Percentiles rank a stretch among this genome's conserved stretches.
phyloP scores from a whole-genome alignment of 2,113 vertebrate species.

The Athene noctua region DNA sequence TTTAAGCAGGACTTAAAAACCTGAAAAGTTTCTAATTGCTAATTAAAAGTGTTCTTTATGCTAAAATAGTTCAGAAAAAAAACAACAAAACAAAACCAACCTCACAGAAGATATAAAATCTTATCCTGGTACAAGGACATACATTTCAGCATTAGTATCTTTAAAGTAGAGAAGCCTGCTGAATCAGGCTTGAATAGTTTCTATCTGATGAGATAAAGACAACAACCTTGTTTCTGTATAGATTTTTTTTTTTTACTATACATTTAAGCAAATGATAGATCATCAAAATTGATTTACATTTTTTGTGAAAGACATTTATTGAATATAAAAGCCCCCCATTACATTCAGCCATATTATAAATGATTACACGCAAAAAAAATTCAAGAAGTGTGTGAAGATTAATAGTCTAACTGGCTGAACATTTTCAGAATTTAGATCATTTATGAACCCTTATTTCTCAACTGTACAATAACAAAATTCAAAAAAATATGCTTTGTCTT shows the following conservation, averaged over 20 bases:
- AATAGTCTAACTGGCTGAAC: constrained; percentile 56
- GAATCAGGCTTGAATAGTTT: background rate
- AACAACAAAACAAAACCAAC: background rate
- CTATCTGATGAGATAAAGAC: background rate
- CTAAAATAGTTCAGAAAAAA: background rate
- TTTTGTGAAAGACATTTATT: constrained; percentile 70
- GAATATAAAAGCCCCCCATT: constrained; percentile 52
- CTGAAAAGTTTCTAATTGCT: background rate
- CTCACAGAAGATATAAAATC: background rate
- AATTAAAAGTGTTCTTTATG: background rate
- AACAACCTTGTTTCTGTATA: background rate
- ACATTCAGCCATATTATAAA: constrained; percentile 61
- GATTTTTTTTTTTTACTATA: constrained; percentile 14
- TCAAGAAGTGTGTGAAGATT: background rate
- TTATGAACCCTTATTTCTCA: constrained; percentile 35
- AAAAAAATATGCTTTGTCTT: constrained; percentile 52
- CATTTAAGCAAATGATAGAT: constrained; percentile 31
- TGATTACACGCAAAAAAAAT: constrained; percentile 49
- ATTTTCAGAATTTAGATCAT: constrained; percentile 17
- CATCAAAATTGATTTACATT: constrained; percentile 46
- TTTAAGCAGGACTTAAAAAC: background rate
- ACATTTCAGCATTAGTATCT: background rate
- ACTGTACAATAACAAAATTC: constrained; percentile 55
- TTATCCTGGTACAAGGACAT: background rate
- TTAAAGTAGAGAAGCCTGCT: background rate